phyloP scores from a whole-genome alignment of 2,113 vertebrate species.

The human region DNA sequence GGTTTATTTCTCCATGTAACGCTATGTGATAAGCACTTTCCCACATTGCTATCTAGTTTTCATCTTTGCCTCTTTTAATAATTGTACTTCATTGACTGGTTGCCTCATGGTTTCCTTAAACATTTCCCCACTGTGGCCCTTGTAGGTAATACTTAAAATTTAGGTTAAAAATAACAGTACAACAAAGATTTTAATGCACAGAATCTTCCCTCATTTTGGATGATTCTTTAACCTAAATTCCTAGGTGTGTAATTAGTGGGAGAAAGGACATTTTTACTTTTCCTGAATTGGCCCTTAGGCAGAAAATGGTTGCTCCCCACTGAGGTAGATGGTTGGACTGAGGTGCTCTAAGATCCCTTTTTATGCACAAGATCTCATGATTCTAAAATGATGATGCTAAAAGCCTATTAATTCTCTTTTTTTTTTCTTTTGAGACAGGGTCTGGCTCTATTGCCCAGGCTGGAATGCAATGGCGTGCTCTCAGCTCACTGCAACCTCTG shows the following conservation, averaged over 20 bases:
- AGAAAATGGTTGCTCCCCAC: slow-evolving; percentile 39
- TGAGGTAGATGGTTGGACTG: not conserved
- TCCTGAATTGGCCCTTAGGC: slow-evolving; percentile 50
- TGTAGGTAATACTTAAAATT: slow-evolving; percentile 45
- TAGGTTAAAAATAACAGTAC: slow-evolving; percentile 61
- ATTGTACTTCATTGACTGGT: not conserved
- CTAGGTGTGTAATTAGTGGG: slow-evolving; percentile 36
- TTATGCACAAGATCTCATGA: not conserved
- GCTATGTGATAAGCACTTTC: not conserved
- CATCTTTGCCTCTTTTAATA: not conserved
- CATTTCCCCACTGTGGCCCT: not conserved
- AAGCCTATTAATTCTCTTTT: not conserved
- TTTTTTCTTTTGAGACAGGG: no score
- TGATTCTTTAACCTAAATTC: slow-evolving; percentile 34
- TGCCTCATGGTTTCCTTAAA: not conserved
- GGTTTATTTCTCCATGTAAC: not conserved
- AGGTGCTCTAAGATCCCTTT: not conserved
- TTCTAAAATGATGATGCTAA: not conserved
- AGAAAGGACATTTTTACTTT: slow-evolving; percentile 56
- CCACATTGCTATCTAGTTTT: not conserved
- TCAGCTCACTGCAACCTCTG: not conserved
- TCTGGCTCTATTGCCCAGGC: not conserved
- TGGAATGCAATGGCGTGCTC: not conserved
- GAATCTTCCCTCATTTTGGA: not conserved
- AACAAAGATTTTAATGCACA: slow-evolving; percentile 1